Percentiles rank a stretch among this genome's conserved stretches.
Evolutionary conservation across 1,140 invertebrate genomes (phyloP).

Genomic region (Anagrus nilaparvatae): DNA sequence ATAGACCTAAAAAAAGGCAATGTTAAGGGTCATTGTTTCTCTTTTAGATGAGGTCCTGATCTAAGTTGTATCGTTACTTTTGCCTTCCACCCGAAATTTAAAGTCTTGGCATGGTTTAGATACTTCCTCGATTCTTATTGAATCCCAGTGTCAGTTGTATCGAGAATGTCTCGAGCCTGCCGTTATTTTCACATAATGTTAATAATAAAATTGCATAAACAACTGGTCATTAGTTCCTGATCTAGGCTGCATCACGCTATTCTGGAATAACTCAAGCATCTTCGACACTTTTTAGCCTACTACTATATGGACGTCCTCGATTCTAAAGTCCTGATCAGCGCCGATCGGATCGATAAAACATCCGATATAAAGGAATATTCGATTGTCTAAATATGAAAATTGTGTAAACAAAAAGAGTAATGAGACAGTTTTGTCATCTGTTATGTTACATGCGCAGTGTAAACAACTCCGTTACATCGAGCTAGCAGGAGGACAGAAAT

Average conservation of each 20-base stretch:
- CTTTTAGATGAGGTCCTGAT: no score
- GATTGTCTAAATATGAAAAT: not conserved
- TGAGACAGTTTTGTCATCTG: slow-evolving; percentile 19
- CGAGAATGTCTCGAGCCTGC: slow-evolving; percentile 28
- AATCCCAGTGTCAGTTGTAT: slow-evolving; percentile 31
- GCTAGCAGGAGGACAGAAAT: slow-evolving; percentile 36
- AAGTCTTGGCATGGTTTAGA: no score
- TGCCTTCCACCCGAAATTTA: no score
- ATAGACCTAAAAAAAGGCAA: no score
- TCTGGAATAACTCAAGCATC: no score
- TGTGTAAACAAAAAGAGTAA: slow-evolving; percentile 8
- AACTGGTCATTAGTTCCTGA: slow-evolving; percentile 22
- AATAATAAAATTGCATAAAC: no score
- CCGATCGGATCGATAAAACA: slow-evolving; percentile 32
- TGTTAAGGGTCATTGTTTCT: no score
- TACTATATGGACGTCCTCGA: no score
- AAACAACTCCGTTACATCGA: slow-evolving; percentile 45
- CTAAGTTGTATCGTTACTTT: no score
- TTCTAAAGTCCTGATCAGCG: slow-evolving; percentile 25
- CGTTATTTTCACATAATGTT: slow-evolving; percentile 15
- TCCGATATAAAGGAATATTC: slow-evolving; percentile 7
- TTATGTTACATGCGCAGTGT: slow-evolving; percentile 45
- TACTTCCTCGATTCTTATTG: no score
- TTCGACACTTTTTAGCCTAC: no score
- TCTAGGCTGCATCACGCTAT: slow-evolving; percentile 27